Evolutionary conservation across 2,797 vertebrate genomes (phyloP).

Genomic region (Pseudochaenichthys georgianus): DNA sequence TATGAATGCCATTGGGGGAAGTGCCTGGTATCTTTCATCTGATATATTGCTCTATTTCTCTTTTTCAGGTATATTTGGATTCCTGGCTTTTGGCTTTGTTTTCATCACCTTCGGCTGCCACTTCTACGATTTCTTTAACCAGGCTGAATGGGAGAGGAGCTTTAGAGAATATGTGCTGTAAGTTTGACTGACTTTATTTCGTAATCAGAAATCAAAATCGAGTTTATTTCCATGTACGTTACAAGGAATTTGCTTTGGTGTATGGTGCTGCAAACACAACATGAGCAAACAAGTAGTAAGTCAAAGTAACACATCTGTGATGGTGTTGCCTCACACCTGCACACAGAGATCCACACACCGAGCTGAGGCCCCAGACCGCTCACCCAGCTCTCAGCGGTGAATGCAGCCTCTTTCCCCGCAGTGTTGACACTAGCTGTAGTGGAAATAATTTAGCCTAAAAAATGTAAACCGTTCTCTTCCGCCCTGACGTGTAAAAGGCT

Average conservation of each 20-base stretch:
- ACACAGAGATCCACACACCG: conserved; percentile 50
- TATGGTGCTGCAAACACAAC: too few species aligned
- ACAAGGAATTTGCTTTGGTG: too few species aligned
- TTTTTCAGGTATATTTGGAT: conserved; percentile 94
- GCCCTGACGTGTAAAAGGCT: conserved; percentile 40
- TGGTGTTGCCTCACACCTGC: neutral
- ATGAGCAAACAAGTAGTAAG: too few species aligned
- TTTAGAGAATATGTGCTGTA: conserved; percentile 98
- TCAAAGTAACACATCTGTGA: neutral
- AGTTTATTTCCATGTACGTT: too few species aligned
- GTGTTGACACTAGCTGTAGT: conserved; percentile 63
- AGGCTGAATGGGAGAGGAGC: conserved; percentile 97
- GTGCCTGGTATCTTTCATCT: neutral
- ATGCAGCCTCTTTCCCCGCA: conserved; percentile 54
- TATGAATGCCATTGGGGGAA: neutral
- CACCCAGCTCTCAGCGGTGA: conserved; percentile 42
- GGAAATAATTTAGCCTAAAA: conserved; percentile 65
- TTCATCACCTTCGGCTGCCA: conserved; percentile 98
- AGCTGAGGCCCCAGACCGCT: conserved; percentile 45
- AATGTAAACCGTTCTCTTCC: conserved; percentile 55
- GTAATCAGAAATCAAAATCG: neutral
- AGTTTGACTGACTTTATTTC: conserved; percentile 65
- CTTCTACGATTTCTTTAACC: conserved; percentile 99
- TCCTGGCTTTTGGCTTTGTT: conserved; percentile 96
- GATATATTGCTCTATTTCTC: neutral